Conservation (phyloP, 2,113 vertebrate genomes). For the Prunella himalayana region DNA sequence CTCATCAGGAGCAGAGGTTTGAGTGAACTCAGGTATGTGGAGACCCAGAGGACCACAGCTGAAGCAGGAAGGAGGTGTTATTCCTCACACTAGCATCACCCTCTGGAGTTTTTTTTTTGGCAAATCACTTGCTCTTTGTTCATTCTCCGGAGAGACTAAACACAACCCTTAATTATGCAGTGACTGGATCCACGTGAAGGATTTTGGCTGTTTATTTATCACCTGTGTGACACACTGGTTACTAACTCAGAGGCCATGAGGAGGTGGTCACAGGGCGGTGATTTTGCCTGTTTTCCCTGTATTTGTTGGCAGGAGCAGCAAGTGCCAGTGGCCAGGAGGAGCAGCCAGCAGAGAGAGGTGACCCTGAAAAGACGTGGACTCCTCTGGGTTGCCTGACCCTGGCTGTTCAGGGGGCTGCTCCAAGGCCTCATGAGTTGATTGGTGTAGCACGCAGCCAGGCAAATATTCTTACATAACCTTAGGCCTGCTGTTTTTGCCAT, state of each 20-base stretch:
- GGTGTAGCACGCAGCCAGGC: background rate
- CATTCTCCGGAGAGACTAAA: background rate
- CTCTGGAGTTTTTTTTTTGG: background rate
- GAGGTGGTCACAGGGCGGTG: background rate
- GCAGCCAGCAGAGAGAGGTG: background rate
- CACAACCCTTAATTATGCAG: background rate
- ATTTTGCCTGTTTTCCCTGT: background rate
- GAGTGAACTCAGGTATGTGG: accelerated
- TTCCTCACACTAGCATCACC: accelerated
- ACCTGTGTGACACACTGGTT: background rate
- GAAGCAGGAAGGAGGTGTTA: background rate
- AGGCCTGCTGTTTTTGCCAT: background rate
- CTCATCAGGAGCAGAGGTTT: background rate
- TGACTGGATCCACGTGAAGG: background rate
- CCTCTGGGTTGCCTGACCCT: background rate
- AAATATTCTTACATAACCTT: background rate
- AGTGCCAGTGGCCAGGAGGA: background rate
- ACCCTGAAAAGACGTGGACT: accelerated
- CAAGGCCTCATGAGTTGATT: background rate
- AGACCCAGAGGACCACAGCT: background rate
- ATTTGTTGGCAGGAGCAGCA: background rate
- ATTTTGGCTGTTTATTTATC: background rate
- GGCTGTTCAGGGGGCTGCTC: background rate
- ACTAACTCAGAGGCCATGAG: accelerated
- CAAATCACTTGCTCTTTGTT: background rate